Conservation (phyloP, 2,797 vertebrate genomes). For the Phataginus tricuspis region DNA sequence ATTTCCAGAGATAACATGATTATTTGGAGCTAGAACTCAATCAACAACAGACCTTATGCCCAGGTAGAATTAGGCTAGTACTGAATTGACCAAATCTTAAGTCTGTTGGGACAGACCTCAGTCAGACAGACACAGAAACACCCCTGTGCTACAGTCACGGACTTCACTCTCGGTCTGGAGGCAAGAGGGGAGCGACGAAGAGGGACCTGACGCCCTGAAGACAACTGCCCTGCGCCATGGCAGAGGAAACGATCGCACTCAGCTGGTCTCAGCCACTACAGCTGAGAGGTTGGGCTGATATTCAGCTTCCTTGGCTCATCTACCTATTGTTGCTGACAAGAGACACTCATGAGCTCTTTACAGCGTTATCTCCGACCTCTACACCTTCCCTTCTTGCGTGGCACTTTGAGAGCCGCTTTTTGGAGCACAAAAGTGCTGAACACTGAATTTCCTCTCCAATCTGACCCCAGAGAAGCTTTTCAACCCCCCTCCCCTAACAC, state of each 20-base stretch:
- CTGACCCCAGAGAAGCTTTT: neutral
- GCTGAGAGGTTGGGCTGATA: neutral
- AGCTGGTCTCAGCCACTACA: neutral
- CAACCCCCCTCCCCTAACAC: neutral
- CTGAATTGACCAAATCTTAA: neutral
- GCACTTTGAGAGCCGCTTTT: neutral
- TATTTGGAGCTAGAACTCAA: constrained; percentile 18
- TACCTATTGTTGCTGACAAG: neutral
- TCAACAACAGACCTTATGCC: neutral
- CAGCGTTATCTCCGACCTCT: neutral
- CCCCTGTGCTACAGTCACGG: neutral
- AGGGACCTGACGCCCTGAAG: neutral
- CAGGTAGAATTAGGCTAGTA: neutral
- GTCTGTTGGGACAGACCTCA: neutral
- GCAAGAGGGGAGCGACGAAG: neutral
- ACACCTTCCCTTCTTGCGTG: neutral
- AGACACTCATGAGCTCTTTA: neutral
- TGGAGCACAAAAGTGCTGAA: neutral
- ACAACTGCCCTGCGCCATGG: neutral
- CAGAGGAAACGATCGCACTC: neutral
- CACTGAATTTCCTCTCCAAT: neutral
- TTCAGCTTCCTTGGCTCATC: neutral
- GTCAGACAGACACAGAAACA: neutral
- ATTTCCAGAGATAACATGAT: neutral
- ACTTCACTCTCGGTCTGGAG: neutral